phyloP scores from a whole-genome alignment of 2,113 vertebrate genomes.

The Lates calcarifer region DNA sequence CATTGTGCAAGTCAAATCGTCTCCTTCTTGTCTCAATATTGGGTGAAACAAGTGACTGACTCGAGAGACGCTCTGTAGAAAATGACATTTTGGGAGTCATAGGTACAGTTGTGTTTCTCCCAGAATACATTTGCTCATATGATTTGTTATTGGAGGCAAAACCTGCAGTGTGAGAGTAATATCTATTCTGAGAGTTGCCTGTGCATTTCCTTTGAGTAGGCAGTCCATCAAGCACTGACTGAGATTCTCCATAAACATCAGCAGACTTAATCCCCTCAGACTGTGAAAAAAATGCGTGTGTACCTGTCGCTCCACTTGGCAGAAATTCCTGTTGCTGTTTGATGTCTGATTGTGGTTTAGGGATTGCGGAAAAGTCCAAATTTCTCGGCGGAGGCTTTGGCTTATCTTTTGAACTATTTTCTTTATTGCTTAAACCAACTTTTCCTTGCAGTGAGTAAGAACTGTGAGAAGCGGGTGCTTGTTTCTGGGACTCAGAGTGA shows the following conservation, averaged over 20 bases:
- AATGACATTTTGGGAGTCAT: neutral
- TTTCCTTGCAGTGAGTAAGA: conserved; percentile 55
- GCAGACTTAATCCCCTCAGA: conserved; percentile 39
- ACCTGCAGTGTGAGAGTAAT: conserved; percentile 18
- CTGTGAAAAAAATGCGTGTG: conserved; percentile 37
- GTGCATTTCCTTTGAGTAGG: conserved; percentile 33
- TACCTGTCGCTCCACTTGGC: conserved; percentile 16
- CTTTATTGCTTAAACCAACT: conserved; percentile 60
- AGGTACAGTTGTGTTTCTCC: conserved; percentile 19
- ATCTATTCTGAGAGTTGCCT: conserved; percentile 36
- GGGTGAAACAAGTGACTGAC: conserved; percentile 6
- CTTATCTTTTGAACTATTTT: conserved; percentile 46
- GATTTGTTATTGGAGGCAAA: conserved; percentile 12
- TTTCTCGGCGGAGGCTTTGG: conserved; percentile 29
- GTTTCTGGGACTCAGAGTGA: conserved; percentile 40
- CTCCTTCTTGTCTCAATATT: conserved; percentile 42
- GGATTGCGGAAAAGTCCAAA: conserved; percentile 27
- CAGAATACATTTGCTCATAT: conserved; percentile 22
- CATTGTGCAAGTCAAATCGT: neutral
- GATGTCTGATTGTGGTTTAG: conserved; percentile 45
- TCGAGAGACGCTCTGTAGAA: conserved; percentile 20
- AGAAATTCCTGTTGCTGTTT: conserved; percentile 35
- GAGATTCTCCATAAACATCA: conserved; percentile 32
- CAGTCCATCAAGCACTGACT: conserved; percentile 34
- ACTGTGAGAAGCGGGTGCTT: conserved; percentile 24